These are phyloP conservation scores for Chaetophractus vellerosus DNA, from an alignment of 2,797 vertebrate genomes.

Conservation along the genomic window DNA sequence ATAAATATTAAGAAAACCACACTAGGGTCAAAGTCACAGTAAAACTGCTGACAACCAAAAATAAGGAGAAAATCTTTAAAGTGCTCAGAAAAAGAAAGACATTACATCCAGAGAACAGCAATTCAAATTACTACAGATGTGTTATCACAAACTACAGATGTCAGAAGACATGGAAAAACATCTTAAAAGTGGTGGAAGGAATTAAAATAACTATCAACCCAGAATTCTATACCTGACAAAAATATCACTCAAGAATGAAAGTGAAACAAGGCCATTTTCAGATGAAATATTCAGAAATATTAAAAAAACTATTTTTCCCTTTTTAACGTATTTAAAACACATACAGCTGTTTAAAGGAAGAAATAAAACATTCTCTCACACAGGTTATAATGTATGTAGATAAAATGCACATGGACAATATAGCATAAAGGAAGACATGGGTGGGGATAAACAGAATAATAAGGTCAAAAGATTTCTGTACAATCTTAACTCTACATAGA, in stretches of 20 bases:
- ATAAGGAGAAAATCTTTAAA: constrained; percentile 33
- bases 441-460: neutral
- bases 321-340: constrained; percentile 51
- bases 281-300: neutral
- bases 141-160: constrained; percentile 56
- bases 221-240: constrained; percentile 23
- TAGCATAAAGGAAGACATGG: neutral
- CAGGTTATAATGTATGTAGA: neutral
- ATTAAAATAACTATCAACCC: neutral
- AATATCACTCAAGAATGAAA: constrained; percentile 14
- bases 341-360: constrained; percentile 44
- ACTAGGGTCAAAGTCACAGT: neutral
- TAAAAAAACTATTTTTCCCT: neutral
- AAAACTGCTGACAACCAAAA: constrained; percentile 45
- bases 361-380: neutral
- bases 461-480: constrained; percentile 33
- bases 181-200: neutral
- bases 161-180: neutral
- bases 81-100: neutral
- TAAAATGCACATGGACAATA: constrained; percentile 12
- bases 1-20: constrained; percentile 16
- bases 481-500: constrained; percentile 62
- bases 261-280: neutral
- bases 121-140: constrained; percentile 13
- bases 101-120: neutral